These are phyloP conservation scores for Coregonus sp. DNA, from an alignment of 2,797 vertebrate genomes.

Conservation along the genomic window DNA sequence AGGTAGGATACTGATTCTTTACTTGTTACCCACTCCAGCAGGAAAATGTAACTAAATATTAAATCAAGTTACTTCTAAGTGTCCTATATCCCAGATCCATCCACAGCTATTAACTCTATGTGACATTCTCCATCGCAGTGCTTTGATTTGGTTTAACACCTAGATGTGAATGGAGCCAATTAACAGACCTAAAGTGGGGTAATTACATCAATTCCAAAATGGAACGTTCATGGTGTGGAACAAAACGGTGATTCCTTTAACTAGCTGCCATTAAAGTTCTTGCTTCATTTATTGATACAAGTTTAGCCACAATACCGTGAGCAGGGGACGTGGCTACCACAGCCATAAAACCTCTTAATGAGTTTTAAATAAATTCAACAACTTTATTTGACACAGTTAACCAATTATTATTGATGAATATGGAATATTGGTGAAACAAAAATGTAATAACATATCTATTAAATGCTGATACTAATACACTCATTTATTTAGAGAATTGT, in stretches of 20 bases:
- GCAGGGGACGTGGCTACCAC: conserved; percentile 46
- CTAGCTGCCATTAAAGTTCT: conserved; percentile 47
- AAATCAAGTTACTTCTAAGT: not conserved
- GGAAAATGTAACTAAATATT: not conserved
- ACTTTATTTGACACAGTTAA: conserved; percentile 50
- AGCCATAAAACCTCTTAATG: conserved; percentile 45
- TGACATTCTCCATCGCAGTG: not conserved
- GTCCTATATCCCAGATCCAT: not conserved
- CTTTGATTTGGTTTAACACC: conserved; percentile 40
- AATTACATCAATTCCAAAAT: conserved; percentile 46
- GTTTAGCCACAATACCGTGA: conserved; percentile 46
- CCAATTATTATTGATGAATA: conserved; percentile 40
- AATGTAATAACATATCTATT: conserved; percentile 28
- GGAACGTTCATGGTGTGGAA: conserved; percentile 51
- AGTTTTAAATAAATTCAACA: conserved; percentile 20
- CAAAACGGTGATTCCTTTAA: conserved; percentile 46
- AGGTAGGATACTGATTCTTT: too few species aligned
- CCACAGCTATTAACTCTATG: not conserved
- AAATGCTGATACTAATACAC: conserved; percentile 23
- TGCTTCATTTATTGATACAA: conserved; percentile 49
- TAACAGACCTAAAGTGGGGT: conserved; percentile 39
- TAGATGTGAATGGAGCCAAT: conserved; percentile 45
- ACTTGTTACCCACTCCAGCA: not conserved
- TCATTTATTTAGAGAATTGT: conserved; percentile 17
- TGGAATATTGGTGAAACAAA: conserved; percentile 44